Percentiles rank a stretch among this genome's conserved stretches.
phyloP scores from a whole-genome alignment of 2,797 vertebrate species.

The Uromys caudimaculatus region DNA sequence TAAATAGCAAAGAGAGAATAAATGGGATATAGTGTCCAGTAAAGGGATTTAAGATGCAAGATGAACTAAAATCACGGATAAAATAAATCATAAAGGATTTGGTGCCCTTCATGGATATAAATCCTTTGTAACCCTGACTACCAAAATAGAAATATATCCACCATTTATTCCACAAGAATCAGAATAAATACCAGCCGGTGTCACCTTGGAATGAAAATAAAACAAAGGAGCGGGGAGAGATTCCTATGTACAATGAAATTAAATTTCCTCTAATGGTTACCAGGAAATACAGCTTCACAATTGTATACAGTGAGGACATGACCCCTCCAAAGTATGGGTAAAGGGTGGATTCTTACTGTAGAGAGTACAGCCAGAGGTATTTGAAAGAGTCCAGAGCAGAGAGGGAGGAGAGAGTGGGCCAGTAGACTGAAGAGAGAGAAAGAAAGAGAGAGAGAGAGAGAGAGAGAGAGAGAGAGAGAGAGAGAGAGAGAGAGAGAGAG shows the following conservation, averaged over 20 bases:
- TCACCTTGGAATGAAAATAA: conserved; percentile 54
- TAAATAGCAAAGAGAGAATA: conserved; percentile 62
- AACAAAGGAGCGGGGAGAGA: not conserved
- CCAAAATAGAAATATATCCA: conserved; percentile 5
- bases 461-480: not conserved
- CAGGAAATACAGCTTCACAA: not conserved
- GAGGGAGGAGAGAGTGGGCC: no score
- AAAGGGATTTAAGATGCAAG: conserved; percentile 60
- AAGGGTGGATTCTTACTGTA: not conserved
- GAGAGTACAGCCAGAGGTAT: not conserved
- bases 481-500: not conserved
- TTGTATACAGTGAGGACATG: not conserved
- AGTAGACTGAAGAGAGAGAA: not conserved
- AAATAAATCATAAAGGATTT: conserved; percentile 50
- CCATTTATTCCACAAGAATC: conserved; percentile 10
- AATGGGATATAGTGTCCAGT: conserved; percentile 27
- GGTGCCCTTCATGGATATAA: not conserved
- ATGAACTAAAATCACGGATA: conserved; percentile 44
- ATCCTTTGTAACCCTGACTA: conserved; percentile 29
- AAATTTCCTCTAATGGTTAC: not conserved
- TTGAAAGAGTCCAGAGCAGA: not conserved
- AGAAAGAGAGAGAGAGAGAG: not conserved
- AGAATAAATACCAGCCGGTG: conserved; percentile 42
- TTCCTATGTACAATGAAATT: conserved; percentile 18
- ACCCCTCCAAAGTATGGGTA: not conserved